A percentile compares a stretch with the other conserved stretches of the same genome.
These are phyloP conservation scores for Caenorhabditis briggsae DNA, from an alignment of 1,140 invertebrate genomes.

Conservation along the genomic window DNA sequence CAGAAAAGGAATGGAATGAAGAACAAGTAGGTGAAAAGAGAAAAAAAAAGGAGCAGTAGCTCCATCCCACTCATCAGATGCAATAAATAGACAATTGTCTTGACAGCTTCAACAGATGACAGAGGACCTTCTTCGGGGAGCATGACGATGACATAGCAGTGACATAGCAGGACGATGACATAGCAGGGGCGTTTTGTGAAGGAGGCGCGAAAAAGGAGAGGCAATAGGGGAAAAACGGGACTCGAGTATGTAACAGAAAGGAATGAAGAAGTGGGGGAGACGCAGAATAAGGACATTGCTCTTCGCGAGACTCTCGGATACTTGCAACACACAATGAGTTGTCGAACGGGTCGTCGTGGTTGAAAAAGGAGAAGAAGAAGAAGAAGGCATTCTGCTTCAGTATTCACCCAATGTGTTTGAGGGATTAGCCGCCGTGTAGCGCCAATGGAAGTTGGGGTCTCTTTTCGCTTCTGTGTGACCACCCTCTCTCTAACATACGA, in stretches of 20 bases:
- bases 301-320: slow-evolving; percentile 37
- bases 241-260: slow-evolving; percentile 12
- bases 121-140: not conserved
- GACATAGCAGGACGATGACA: slow-evolving; percentile 24
- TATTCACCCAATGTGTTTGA: slow-evolving; percentile 21
- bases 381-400: not conserved
- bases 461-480: not conserved
- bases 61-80: not conserved
- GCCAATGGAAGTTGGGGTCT: slow-evolving; percentile 3
- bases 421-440: slow-evolving; percentile 13
- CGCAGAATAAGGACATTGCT: slow-evolving; percentile 48
- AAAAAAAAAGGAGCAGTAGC: not conserved
- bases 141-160: slow-evolving; percentile 1
- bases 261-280: not conserved
- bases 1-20: not conserved
- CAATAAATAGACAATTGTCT: slow-evolving; percentile 3
- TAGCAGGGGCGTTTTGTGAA: no score
- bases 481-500: not conserved
- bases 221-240: not conserved
- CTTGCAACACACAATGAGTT: slow-evolving; percentile 38
- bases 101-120: slow-evolving; percentile 10
- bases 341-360: not conserved
- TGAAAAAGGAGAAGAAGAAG: no score
- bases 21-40: not conserved
- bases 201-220: slow-evolving; percentile 20